Evolutionary conservation across 2,797 vertebrate genomes (phyloP).

Genomic region (Heteromormyrus szaboi): DNA sequence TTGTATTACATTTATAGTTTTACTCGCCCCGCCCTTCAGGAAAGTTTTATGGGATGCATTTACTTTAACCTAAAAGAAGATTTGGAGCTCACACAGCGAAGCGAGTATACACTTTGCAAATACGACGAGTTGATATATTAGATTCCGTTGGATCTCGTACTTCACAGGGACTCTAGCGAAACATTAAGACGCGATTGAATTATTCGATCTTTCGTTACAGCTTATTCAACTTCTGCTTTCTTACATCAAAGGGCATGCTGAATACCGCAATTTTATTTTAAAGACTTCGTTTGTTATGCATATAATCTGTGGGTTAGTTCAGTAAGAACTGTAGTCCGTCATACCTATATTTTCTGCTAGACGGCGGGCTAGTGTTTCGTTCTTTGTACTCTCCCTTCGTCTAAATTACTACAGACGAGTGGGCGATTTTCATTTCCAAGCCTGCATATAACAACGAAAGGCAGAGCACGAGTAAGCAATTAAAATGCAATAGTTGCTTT

Average conservation of each 20-base stretch:
- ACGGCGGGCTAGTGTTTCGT: background rate
- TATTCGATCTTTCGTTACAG: background rate
- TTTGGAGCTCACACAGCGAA: background rate
- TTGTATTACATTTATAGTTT: background rate
- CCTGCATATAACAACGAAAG: background rate
- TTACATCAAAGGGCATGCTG: background rate
- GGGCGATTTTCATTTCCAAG: background rate
- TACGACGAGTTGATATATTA: background rate
- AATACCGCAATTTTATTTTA: background rate
- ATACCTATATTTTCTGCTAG: background rate
- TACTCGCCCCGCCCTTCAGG: background rate
- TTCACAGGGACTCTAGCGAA: background rate
- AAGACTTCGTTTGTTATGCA: background rate
- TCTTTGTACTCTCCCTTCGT: background rate
- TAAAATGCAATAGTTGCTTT: background rate
- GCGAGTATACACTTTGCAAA: background rate
- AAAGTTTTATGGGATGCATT: background rate
- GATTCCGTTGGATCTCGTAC: background rate
- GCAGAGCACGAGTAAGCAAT: background rate
- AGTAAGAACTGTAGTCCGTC: background rate
- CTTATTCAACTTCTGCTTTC: background rate
- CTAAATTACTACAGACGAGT: background rate
- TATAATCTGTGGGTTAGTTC: background rate
- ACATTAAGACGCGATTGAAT: background rate
- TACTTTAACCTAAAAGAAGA: background rate